Percentiles rank a stretch among this genome's conserved stretches.
Evolutionary conservation across 2,113 vertebrate species (phyloP).

Genomic region (Blennius ocellaris): DNA sequence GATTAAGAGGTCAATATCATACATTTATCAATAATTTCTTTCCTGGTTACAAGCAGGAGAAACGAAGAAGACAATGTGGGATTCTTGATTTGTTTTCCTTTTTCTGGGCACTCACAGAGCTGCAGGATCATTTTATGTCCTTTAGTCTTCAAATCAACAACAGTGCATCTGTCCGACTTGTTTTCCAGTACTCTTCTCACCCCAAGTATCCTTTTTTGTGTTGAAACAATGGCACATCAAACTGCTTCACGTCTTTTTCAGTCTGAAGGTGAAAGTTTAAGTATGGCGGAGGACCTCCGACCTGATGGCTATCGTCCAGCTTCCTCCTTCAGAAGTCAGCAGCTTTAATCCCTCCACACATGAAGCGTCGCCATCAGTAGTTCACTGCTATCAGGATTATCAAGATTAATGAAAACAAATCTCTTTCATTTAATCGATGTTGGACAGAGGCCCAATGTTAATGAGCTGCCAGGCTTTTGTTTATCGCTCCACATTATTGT

Average conservation of each 20-base stretch:
- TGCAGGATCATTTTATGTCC: too few species aligned
- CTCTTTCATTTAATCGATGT: constrained; percentile 22
- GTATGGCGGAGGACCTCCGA: neutral
- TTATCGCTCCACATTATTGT: constrained; percentile 18
- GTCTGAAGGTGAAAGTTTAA: constrained; percentile 50
- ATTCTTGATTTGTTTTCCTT: too few species aligned
- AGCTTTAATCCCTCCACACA: constrained; percentile 33
- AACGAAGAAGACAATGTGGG: too few species aligned
- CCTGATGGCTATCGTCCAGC: constrained; percentile 37
- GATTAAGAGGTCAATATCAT: too few species aligned
- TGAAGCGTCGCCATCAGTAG: too few species aligned
- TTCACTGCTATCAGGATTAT: constrained; percentile 31
- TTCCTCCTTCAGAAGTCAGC: constrained; percentile 11
- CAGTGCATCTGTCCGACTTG: neutral
- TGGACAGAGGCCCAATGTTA: constrained; percentile 33
- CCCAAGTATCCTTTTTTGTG: neutral
- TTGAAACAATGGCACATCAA: constrained; percentile 30
- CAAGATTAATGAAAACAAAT: constrained; percentile 29
- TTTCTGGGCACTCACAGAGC: too few species aligned
- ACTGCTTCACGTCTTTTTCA: neutral
- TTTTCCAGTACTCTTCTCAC: neutral
- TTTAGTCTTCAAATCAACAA: neutral
- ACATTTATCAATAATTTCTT: too few species aligned
- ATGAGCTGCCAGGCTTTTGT: constrained; percentile 29
- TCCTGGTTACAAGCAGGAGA: too few species aligned